Base-by-base conservation (phyloP, 2,888 invertebrate species). In the Kryphioiulus occultus region DNA sequence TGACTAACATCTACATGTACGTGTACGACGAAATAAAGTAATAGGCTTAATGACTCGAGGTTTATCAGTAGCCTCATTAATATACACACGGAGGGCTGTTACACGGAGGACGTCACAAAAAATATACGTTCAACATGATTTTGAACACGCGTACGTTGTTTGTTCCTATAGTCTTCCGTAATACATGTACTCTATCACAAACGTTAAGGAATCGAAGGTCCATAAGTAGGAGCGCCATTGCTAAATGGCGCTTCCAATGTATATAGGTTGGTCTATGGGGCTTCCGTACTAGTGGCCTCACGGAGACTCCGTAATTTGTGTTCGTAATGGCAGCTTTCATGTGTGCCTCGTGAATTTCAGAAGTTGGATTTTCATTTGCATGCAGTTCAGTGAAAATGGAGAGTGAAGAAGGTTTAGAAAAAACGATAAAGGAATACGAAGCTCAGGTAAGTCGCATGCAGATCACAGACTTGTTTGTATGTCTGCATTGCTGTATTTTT, bases 391-490 rank as follows among this genome's bases (percentile, higher is more conserved):
- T 15, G 12, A 78, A 30, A 78, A 85, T 85, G 85, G 85, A 85
- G 44, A 44, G 22, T 9, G 85, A 85, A 39, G 39, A 85, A 42
- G 26, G 22, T 9, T 26, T 85, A 17, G 85, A 85, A 26, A 39
- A 85, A 9, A 22, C 32, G 12, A 39, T 85, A 22, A 85, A 85
- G 32, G 85, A 85, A 22, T 85, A 85, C 26, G 85, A 85, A 85
- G 44, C 85, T n/a, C 85, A 85, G 39, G 85, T 85, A 39, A 78
- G 30, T 30, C 22, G 44, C 10, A 12, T 12, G 9, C 15, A 44
- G 44, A 9, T 44, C 12, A 44, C 15, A 35, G 7, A 7, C 35
- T 35, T 35, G 35, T 35, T 35, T 35, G 22, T 26, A 9, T 10
- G 68, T 26, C 35, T 35, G 7, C 35, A 47, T 47, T 3, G 47